A percentile compares a stretch with the other conserved stretches of the same genome.
These are phyloP conservation scores for Cydia strobilella DNA, from an alignment of 1,140 invertebrate species.

Conservation along the genomic window DNA sequence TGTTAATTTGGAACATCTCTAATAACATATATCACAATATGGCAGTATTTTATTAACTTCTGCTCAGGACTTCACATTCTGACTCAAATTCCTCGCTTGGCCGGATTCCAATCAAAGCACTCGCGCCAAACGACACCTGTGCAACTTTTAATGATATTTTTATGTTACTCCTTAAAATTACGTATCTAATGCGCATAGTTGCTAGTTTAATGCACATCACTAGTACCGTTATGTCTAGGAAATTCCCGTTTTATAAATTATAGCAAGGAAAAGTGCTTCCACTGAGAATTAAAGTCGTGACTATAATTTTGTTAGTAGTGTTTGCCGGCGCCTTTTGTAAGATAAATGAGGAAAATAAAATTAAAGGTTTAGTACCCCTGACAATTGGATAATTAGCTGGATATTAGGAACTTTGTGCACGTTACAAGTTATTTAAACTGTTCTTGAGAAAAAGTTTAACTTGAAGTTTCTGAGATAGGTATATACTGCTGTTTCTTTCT, in stretches of 20 bases:
- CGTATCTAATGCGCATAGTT: not conserved
- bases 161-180: not conserved
- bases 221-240: not conserved
- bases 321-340: conserved; percentile 5
- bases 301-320: conserved; percentile 15
- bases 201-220: not conserved
- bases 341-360: not conserved
- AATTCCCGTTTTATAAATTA: conserved; percentile 17
- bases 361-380: not conserved
- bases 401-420: not conserved
- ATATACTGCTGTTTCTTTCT: not conserved
- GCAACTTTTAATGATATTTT: not conserved
- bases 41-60: too few relatives aligned
- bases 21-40: too few relatives aligned
- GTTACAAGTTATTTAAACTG: not conserved
- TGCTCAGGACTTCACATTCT: too few relatives aligned
- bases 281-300: conserved; percentile 15
- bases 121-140: too few relatives aligned
- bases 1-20: too few relatives aligned
- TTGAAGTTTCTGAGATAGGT: not conserved
- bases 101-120: too few relatives aligned
- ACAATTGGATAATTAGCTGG: not conserved
- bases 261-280: conserved; percentile 13
- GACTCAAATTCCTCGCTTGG: too few relatives aligned
- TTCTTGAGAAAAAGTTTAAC: not conserved